A percentile compares a stretch with the other conserved stretches of the same genome.
Evolutionary conservation across 2,797 vertebrate species (phyloP).

Genomic region (Xerus rutilus): DNA sequence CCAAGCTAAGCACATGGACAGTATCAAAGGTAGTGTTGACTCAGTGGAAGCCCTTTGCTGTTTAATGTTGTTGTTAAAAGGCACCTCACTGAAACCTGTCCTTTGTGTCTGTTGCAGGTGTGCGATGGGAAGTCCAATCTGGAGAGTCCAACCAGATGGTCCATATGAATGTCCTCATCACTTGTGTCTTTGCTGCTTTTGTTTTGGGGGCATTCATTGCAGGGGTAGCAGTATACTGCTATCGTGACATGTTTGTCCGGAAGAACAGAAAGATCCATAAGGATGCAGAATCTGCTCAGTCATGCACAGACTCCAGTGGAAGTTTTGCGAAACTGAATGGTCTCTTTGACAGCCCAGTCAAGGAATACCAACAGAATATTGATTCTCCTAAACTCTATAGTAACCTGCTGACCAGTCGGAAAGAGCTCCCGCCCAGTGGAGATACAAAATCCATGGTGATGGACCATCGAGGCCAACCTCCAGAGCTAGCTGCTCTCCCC

Average conservation of each 20-base stretch:
- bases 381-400: constrained; percentile 97
- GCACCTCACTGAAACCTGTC: neutral
- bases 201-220: constrained; percentile 97
- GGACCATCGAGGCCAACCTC: constrained; percentile 94
- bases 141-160: constrained; percentile 99
- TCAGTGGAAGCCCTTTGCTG: neutral
- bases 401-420: constrained; percentile 94
- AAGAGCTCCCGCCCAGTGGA: constrained; percentile 92
- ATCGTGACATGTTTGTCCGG: constrained; percentile 94
- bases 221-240: constrained; percentile 97
- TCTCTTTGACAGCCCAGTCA: constrained; percentile 97
- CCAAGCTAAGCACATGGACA: constrained; percentile 30
- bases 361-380: constrained; percentile 97
- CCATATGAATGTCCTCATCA: constrained; percentile 99
- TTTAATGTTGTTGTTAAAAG: neutral
- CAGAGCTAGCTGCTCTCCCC: constrained; percentile 96
- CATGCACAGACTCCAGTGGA: constrained; percentile 96
- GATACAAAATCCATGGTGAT: constrained; percentile 96
- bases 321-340: constrained; percentile 98
- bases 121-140: constrained; percentile 96
- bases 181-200: constrained; percentile 98
- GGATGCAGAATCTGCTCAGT: constrained; percentile 96
- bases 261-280: constrained; percentile 96
- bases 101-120: constrained; percentile 92
- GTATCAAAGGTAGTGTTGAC: neutral